Conservation (phyloP, 2,797 vertebrate species). For the Poliocrania exsul region DNA sequence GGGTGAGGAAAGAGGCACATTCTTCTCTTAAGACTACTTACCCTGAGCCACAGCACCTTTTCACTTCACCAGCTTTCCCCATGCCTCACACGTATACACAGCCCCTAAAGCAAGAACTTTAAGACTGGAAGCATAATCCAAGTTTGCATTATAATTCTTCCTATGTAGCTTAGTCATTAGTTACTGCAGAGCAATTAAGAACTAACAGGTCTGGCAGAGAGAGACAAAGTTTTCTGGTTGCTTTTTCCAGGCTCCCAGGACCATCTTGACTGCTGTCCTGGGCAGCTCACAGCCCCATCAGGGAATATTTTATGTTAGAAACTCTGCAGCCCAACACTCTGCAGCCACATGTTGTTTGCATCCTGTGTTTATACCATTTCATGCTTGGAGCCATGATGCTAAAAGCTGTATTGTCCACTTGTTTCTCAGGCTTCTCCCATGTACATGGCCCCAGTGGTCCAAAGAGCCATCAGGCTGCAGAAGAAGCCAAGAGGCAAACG, state of each 20-base stretch:
- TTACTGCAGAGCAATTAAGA: not conserved
- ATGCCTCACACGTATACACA: not conserved
- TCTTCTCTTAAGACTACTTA: not conserved
- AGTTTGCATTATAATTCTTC: not conserved
- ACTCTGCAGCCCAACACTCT: not conserved
- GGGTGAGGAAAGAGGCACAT: not conserved
- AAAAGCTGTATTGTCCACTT: fast-evolving
- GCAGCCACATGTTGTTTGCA: fast-evolving
- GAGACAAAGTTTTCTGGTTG: not conserved
- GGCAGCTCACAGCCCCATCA: fast-evolving
- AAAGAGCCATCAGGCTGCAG: not conserved
- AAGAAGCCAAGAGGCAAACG: not conserved
- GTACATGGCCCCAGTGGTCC: not conserved
- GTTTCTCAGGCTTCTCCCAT: not conserved
- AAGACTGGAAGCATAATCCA: not conserved
- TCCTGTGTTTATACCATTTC: not conserved
- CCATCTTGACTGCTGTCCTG: not conserved
- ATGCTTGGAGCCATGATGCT: not conserved
- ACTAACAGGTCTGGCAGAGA: not conserved
- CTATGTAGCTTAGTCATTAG: not conserved
- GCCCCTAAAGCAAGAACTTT: not conserved
- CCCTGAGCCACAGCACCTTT: not conserved
- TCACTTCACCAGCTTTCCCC: not conserved
- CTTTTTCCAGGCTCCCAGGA: not conserved
- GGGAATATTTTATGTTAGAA: not conserved